A percentile compares a stretch with the other conserved stretches of the same genome.
Conservation (phyloP, 2,888 invertebrate species). For the Calameuta filiformis region DNA sequence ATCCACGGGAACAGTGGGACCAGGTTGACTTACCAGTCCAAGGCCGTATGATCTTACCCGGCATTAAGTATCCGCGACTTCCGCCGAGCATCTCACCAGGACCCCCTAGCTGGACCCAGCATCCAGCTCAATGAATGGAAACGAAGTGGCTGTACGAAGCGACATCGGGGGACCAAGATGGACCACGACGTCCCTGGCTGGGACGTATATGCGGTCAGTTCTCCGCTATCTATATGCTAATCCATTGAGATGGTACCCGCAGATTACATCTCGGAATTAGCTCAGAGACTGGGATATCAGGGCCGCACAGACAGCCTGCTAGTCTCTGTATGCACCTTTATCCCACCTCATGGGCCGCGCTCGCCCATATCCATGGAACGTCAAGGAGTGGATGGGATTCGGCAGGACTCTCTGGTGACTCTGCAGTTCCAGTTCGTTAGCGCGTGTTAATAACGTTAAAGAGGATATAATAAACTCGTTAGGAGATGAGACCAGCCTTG, state of each 20-base stretch:
- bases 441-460: slow-evolving; percentile 58
- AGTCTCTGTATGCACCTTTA: background rate
- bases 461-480: slow-evolving; percentile 56
- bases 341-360: background rate
- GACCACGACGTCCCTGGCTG: background rate
- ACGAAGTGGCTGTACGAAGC: background rate
- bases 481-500: slow-evolving; percentile 5
- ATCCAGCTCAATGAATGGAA: background rate
- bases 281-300: slow-evolving; percentile 57
- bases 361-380: background rate
- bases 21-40: background rate
- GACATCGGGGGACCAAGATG: background rate
- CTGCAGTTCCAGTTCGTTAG: slow-evolving; percentile 55
- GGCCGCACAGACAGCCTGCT: slow-evolving; percentile 48
- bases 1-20: background rate
- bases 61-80: background rate
- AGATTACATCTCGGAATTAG: slow-evolving; percentile 66
- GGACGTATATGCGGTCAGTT: slow-evolving; percentile 49
- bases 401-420: slow-evolving; percentile 41
- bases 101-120: background rate
- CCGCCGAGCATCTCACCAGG: background rate
- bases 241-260: slow-evolving; percentile 65
- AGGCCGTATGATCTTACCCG: background rate
- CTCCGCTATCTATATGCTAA: slow-evolving; percentile 66
- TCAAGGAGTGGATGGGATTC: background rate